Evolutionary conservation across 2,888 invertebrate species (phyloP).

Genomic region (Drosophila buzzatii): DNA sequence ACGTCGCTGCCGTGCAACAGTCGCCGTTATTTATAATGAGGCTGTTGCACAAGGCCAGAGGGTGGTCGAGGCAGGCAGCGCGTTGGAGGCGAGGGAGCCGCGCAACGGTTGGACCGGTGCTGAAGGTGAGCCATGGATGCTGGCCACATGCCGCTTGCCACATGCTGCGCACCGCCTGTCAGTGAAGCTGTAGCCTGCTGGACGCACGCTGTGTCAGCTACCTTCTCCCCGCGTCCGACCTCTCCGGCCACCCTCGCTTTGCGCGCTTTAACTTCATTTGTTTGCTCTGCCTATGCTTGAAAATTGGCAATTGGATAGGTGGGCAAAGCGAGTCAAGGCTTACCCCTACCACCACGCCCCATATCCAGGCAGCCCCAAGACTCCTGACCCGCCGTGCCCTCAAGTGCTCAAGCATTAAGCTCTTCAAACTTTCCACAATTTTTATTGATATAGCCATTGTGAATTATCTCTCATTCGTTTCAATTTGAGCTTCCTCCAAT

Average conservation of each 20-base stretch:
- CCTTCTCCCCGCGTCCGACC: not conserved
- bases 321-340: constrained; percentile 11
- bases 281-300: constrained; percentile 25
- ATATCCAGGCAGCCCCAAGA: not conserved
- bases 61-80: not conserved
- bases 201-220: constrained; percentile 49
- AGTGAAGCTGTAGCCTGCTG: constrained; percentile 22
- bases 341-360: not conserved
- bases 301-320: constrained; percentile 41
- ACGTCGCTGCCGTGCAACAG: constrained; percentile 69
- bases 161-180: constrained; percentile 29
- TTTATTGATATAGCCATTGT: constrained; percentile 12
- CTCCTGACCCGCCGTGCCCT: not conserved
- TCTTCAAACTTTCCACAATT: constrained; percentile 9
- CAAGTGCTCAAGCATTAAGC: constrained; percentile 13
- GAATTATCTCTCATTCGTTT: constrained; percentile 1
- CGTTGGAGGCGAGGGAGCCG: not conserved
- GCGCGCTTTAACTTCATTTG: constrained; percentile 67
- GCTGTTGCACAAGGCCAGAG: constrained; percentile 50
- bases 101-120: not conserved
- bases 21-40: constrained; percentile 73
- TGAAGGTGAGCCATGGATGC: constrained; percentile 5
- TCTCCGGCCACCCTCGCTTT: not conserved
- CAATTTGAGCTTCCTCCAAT: not conserved
- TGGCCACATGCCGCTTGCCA: constrained; percentile 24